Base-by-base conservation (phyloP, 2,113 vertebrate genomes). In the Fulmarus glacialis region DNA sequence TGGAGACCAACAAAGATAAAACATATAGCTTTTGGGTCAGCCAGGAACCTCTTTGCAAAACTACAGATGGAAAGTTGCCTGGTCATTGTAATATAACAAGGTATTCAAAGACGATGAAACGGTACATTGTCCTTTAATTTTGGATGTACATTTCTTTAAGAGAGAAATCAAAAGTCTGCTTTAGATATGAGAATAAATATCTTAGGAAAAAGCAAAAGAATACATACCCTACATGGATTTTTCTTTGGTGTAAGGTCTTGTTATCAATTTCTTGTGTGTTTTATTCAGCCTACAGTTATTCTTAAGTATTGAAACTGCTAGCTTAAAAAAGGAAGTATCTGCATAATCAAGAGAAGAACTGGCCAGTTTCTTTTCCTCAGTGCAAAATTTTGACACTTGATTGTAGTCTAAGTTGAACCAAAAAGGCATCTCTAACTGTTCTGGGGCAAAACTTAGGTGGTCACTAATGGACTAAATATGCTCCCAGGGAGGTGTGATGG, bases 1-100 rank as follows among this genome's bases (percentile, higher is more conserved):
- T 80, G 48, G 71, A 93, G 83, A 89, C 52, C 63, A 90, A 50
- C 63, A 92, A 74, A 72, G 70, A 96, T 78, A 94, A 96, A 96
- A 94, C 14, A 90, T 36, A 45, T 5, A 92, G 50, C 27, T 90
- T 87, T 80, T 66, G 63, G 67, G 79, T 96, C 86, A 87, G 70
- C 74, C 88, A 73, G 48, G 43, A 94, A n/a, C 9, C 48, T 63
- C 60, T 60, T 94, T n/a, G n/a, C 63, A 91, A 93, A 95, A 79
- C 30, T 84, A 14, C 78, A 92, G 60, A 82, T 89, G 64, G 62
- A 80, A 94, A 80, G 47, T 74, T 85, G 48, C 81, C 82, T 92
- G 81, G 50, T 86, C 71, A 87, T 18, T 83, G 78, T 73, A 91
- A 95, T 19, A 34, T 27, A 91, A 58, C 40, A 66, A 75, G 50